A percentile compares a stretch with the other conserved stretches of the same genome.
These are phyloP conservation scores for Tetragnatha versicolor DNA, from an alignment of 1,140 invertebrate species.

Conservation along the genomic window DNA sequence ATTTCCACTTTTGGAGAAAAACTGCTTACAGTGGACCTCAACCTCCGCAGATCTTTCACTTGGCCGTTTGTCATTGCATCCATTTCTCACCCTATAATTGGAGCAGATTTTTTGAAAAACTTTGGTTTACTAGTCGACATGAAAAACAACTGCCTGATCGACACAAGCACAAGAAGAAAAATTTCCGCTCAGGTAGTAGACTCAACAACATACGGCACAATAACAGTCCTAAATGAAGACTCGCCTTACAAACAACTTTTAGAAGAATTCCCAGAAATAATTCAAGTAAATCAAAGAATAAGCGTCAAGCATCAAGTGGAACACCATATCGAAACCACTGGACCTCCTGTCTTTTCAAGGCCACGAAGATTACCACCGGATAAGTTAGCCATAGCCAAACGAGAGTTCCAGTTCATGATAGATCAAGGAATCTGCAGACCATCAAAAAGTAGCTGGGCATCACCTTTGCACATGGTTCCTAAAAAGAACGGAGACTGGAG, in stretches of 20 bases:
- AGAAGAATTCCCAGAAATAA: too few relatives aligned
- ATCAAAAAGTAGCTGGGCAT: slow-evolving; percentile 63
- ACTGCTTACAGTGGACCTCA: neutral
- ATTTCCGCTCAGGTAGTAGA: too few relatives aligned
- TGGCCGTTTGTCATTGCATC: neutral
- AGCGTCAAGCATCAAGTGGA: slow-evolving; percentile 18
- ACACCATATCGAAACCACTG: slow-evolving; percentile 41
- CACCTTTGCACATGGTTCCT: slow-evolving; percentile 58
- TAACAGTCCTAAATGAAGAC: neutral
- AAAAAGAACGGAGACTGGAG: slow-evolving; percentile 48
- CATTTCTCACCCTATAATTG: neutral
- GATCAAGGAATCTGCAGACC: slow-evolving; percentile 60
- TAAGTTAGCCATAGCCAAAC: slow-evolving; percentile 43
- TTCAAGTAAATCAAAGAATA: too few relatives aligned
- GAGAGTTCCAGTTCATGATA: slow-evolving; percentile 55
- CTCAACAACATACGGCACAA: neutral
- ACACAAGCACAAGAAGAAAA: too few relatives aligned
- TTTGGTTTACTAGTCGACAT: neutral
- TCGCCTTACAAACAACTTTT: neutral
- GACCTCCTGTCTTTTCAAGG: neutral
- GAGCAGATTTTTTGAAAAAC: neutral
- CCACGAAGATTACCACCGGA: slow-evolving; percentile 33
- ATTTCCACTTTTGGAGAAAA: neutral
- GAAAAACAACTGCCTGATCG: neutral
- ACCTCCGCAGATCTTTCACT: neutral